A percentile compares a stretch with the other conserved stretches of the same genome.
Conservation (phyloP, 1,140 invertebrate genomes). For the Grapholita molesta region DNA sequence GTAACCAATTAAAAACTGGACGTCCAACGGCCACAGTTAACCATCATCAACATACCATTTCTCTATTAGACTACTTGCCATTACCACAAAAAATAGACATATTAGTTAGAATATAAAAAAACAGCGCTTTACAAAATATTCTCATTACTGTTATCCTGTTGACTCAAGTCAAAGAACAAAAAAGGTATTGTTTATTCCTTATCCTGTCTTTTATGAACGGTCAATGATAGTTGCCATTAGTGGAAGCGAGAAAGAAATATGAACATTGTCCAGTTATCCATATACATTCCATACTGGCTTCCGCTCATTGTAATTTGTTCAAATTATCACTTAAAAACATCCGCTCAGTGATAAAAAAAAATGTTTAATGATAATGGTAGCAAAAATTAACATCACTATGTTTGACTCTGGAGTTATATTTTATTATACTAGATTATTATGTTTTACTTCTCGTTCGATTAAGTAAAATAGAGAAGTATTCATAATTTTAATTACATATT, state of each 20-base stretch:
- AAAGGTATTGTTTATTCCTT: neutral
- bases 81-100: too few relatives aligned
- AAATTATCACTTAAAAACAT: constrained; percentile 59
- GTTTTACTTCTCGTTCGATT: too few relatives aligned
- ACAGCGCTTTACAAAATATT: neutral
- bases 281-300: constrained; percentile 41
- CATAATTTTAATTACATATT: too few relatives aligned
- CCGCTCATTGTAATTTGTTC: constrained; percentile 45
- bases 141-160: neutral
- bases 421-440: too few relatives aligned
- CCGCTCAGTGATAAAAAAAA: constrained; percentile 40
- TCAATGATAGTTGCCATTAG: neutral
- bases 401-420: too few relatives aligned
- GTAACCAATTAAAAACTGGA: too few relatives aligned
- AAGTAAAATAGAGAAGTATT: too few relatives aligned
- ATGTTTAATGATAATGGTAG: neutral
- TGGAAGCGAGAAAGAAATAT: constrained; percentile 22
- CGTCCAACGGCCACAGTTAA: too few relatives aligned
- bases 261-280: constrained; percentile 68
- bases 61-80: too few relatives aligned
- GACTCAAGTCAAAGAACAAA: neutral
- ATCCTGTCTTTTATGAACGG: neutral
- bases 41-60: too few relatives aligned
- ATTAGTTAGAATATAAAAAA: neutral
- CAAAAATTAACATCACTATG: neutral